phyloP scores from a whole-genome alignment of 2,888 invertebrate genomes.

The Calameuta idolon region DNA sequence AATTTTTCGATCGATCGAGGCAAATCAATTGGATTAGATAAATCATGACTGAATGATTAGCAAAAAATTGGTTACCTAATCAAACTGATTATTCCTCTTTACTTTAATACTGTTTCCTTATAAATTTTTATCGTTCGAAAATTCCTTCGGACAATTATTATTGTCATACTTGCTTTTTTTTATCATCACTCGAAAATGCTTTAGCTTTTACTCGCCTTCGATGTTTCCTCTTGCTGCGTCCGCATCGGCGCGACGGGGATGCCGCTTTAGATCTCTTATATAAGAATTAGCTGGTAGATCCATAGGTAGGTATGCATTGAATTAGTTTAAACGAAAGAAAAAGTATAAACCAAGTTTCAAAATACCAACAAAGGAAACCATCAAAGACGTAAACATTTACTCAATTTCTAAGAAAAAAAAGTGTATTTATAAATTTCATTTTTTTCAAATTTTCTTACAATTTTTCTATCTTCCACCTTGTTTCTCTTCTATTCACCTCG shows the following conservation, averaged over 20 bases:
- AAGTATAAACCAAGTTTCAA: background rate
- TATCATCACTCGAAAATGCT: constrained; percentile 10
- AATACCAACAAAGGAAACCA: too few relatives aligned
- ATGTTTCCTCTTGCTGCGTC: constrained; percentile 21
- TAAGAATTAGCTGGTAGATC: constrained; percentile 1
- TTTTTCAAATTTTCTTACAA: constrained; percentile 22
- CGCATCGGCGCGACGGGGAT: constrained; percentile 8
- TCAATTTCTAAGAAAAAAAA: too few relatives aligned
- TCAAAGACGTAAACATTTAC: too few relatives aligned
- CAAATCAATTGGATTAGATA: too few relatives aligned
- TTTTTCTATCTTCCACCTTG: background rate
- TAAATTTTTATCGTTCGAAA: background rate
- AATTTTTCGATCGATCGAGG: constrained; percentile 23
- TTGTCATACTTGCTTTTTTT: constrained; percentile 7
- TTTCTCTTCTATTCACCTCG: constrained; percentile 3
- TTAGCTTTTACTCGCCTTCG: constrained; percentile 28
- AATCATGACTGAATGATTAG: constrained; percentile 9
- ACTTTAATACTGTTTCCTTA: constrained; percentile 15
- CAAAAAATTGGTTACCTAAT: constrained; percentile 2
- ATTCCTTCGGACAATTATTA: background rate
- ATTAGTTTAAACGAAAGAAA: background rate
- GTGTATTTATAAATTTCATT: constrained; percentile 16
- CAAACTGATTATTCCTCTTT: constrained; percentile 16
- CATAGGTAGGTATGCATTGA: constrained; percentile 1
- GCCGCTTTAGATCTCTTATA: too few relatives aligned